phyloP scores from a whole-genome alignment of 2,797 vertebrate species.

The Sebastes cheni region DNA sequence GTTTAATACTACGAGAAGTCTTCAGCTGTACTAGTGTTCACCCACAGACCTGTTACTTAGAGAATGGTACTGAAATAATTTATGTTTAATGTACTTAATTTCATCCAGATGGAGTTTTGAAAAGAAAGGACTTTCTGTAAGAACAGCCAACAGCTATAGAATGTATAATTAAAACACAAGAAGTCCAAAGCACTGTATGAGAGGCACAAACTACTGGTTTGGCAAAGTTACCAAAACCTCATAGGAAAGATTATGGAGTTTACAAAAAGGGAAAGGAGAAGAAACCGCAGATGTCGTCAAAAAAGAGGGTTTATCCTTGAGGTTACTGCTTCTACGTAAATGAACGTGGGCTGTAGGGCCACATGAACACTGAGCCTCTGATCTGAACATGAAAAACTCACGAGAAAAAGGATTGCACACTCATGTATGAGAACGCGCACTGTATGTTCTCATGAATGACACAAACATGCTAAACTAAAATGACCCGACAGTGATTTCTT shows the following conservation, averaged over 20 bases:
- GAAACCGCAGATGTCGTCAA: conserved; percentile 72
- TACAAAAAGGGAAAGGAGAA: conserved; percentile 72
- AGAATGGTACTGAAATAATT: neutral
- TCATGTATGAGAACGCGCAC: neutral
- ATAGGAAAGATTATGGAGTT: conserved; percentile 67
- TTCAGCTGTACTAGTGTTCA: neutral
- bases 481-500: conserved; percentile 53
- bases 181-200: conserved; percentile 41
- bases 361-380: conserved; percentile 59
- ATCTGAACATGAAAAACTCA: conserved; percentile 34
- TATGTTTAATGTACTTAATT: conserved; percentile 32
- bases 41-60: neutral
- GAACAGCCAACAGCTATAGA: conserved; percentile 54
- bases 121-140: neutral
- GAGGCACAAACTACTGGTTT: conserved; percentile 49
- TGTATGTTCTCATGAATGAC: conserved; percentile 21
- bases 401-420: conserved; percentile 12
- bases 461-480: conserved; percentile 39
- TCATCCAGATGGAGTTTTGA: conserved; percentile 40
- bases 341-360: conserved; percentile 51
- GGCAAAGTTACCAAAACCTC: conserved; percentile 60
- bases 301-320: conserved; percentile 70
- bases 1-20: neutral
- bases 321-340: conserved; percentile 66
- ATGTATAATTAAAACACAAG: conserved; percentile 58